Evolutionary conservation across 2,797 vertebrate species (phyloP).

Genomic region (Dendrocincla tyrannina): DNA sequence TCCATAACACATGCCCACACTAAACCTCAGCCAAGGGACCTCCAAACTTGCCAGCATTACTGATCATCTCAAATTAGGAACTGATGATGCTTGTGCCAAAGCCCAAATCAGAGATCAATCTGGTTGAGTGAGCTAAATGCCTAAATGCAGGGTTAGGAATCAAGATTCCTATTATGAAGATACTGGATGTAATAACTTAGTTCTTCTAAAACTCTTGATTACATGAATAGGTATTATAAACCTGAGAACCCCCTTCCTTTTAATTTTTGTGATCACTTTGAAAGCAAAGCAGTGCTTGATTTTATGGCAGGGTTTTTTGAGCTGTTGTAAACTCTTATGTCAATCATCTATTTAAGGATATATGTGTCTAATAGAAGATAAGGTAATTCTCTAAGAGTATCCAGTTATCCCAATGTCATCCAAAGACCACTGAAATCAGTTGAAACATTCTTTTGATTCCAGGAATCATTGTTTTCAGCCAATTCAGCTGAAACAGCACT

Average conservation of each 20-base stretch:
- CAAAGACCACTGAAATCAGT: neutral
- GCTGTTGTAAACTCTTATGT: neutral
- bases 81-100: neutral
- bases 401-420: neutral
- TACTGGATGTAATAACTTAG: neutral
- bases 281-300: neutral
- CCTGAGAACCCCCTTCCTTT: neutral
- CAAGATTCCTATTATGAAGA: neutral
- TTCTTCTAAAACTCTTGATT: neutral
- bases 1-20: neutral
- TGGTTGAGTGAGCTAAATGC: neutral
- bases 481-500: neutral
- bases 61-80: neutral
- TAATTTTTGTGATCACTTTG: neutral
- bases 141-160: neutral
- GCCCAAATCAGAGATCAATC: neutral
- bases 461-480: neutral
- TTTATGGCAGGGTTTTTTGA: neutral
- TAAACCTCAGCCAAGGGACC: neutral
- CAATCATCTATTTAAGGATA: neutral
- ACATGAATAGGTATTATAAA: neutral
- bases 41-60: neutral
- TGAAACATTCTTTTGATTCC: neutral
- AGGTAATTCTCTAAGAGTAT: neutral
- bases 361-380: neutral